These are phyloP conservation scores for Zophobas morio DNA, from an alignment of 1,140 invertebrate genomes.

Conservation along the genomic window DNA sequence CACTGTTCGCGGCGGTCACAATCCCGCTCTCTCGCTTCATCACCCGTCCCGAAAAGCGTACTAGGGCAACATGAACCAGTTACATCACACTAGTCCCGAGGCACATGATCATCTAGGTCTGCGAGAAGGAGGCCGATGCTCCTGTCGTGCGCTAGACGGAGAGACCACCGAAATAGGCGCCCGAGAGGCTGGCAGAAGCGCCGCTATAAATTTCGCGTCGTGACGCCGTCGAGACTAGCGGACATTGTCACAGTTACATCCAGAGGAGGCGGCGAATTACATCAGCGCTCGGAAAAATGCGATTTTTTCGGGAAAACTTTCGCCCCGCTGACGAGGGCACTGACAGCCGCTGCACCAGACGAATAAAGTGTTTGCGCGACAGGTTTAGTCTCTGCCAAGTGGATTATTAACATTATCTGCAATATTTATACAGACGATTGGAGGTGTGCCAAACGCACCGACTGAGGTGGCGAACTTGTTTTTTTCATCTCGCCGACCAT, in stretches of 20 bases:
- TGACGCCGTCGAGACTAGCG: slow-evolving; percentile 59
- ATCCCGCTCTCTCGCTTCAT: too few relatives aligned
- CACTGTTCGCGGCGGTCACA: too few relatives aligned
- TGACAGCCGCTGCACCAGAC: slow-evolving; percentile 43
- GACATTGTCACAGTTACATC: slow-evolving; percentile 60
- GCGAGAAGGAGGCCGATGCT: slow-evolving; percentile 4
- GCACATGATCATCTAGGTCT: background rate
- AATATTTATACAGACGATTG: slow-evolving; percentile 45
- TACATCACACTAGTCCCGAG: background rate
- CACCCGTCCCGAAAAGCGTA: background rate
- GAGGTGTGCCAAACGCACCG: slow-evolving; percentile 31
- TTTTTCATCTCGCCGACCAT: slow-evolving; percentile 18
- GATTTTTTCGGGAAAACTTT: background rate
- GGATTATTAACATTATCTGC: slow-evolving; percentile 45
- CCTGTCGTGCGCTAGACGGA: slow-evolving; percentile 19
- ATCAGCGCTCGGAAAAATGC: slow-evolving; percentile 5
- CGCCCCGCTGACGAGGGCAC: slow-evolving; percentile 11
- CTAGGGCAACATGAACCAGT: background rate
- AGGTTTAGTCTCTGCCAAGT: slow-evolving; percentile 46
- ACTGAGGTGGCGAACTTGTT: slow-evolving; percentile 29
- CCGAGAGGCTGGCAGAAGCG: slow-evolving; percentile 57
- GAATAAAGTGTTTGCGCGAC: slow-evolving; percentile 30
- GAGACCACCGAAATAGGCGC: slow-evolving; percentile 49
- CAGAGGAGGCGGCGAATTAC: slow-evolving; percentile 19
- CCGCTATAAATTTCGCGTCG: slow-evolving; percentile 58